Conservation (phyloP, 2,888 invertebrate species). For the Cantharis flavilabris region DNA sequence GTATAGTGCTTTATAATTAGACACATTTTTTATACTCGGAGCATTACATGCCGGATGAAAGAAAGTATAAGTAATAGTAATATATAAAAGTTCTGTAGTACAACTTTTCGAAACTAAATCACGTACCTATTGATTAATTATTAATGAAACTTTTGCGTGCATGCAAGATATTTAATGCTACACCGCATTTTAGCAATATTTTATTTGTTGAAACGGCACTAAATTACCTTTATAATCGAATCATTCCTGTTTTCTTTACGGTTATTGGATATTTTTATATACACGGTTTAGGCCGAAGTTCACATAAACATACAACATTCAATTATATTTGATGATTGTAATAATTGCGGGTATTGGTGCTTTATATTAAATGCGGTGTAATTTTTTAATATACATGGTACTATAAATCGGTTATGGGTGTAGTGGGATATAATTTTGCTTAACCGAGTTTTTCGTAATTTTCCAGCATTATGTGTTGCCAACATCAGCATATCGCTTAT, state of each 20-base stretch:
- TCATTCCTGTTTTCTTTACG: constrained; percentile 15
- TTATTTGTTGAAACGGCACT: constrained; percentile 19
- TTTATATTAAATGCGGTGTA: neutral
- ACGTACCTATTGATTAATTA: constrained; percentile 6
- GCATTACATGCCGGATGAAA: neutral
- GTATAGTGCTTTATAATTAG: neutral
- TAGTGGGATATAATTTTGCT: neutral
- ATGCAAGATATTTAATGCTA: constrained; percentile 19
- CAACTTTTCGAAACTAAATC: neutral
- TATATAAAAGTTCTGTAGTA: neutral
- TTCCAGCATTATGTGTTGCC: constrained; percentile 13
- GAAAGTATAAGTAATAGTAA: neutral
- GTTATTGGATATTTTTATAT: constrained; percentile 19
- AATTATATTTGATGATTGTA: constrained; percentile 8
- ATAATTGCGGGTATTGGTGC: neutral
- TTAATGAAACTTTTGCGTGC: constrained; percentile 21
- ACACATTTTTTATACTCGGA: neutral
- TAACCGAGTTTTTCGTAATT: constrained; percentile 13
- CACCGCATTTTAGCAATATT: constrained; percentile 21
- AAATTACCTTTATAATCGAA: constrained; percentile 18
- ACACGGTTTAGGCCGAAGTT: constrained; percentile 3
- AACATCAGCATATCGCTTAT: constrained; percentile 26
- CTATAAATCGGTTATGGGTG: neutral
- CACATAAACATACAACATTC: constrained; percentile 7
- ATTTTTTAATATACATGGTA: neutral